Percentiles rank a stretch among this genome's conserved stretches.
Conservation (phyloP, 2,797 vertebrate genomes). For the Poecile montanus region DNA sequence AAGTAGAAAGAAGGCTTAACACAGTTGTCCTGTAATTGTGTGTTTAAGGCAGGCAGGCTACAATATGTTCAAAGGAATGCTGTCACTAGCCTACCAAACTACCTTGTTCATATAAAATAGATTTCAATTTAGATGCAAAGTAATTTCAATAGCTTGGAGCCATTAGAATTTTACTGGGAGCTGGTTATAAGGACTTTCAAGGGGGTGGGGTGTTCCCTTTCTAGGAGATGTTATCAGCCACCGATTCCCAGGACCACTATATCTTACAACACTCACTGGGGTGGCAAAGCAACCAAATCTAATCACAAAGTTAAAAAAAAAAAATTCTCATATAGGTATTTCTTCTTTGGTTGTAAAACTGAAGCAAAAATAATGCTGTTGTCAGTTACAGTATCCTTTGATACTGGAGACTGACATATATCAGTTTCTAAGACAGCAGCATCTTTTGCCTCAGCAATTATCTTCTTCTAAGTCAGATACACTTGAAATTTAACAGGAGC, state of each 20-base stretch:
- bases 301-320: background rate
- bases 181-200: background rate
- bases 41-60: background rate
- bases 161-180: background rate
- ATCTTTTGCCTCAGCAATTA: background rate
- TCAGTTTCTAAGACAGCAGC: background rate
- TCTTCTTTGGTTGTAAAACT: background rate
- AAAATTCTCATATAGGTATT: background rate
- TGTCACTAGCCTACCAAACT: background rate
- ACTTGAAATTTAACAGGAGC: background rate
- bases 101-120: background rate
- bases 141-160: background rate
- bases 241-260: background rate
- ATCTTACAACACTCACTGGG: background rate
- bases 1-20: background rate
- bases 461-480: background rate
- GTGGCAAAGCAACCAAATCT: background rate
- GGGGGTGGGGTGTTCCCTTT: background rate
- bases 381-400: background rate
- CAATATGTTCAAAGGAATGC: background rate
- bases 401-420: accelerated
- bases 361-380: background rate
- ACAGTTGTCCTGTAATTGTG: background rate
- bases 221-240: background rate
- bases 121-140: constrained; percentile 19